These are phyloP conservation scores for Zenarchopterus dispar DNA, from an alignment of 2,797 vertebrate genomes.

Conservation along the genomic window DNA sequence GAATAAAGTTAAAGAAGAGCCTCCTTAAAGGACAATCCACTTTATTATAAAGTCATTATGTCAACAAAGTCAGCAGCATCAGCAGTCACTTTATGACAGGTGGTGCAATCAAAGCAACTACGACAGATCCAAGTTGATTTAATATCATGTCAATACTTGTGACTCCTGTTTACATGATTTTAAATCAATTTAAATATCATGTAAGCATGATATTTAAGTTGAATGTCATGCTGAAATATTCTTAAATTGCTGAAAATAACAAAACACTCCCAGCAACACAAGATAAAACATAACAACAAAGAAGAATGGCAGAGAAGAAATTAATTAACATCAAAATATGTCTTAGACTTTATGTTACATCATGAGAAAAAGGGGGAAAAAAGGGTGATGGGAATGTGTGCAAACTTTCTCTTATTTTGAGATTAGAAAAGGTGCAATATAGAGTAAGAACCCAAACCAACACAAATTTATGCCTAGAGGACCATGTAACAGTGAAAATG, in stretches of 20 bases:
- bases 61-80: not conserved
- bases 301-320: constrained; percentile 5
- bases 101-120: not conserved
- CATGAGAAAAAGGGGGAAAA: constrained; percentile 26
- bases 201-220: too few species aligned
- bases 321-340: constrained; percentile 24
- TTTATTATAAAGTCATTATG: constrained; percentile 1
- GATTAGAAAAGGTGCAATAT: constrained; percentile 12
- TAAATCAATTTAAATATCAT: too few species aligned
- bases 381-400: constrained; percentile 19
- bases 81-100: not conserved
- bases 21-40: not conserved
- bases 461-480: constrained; percentile 20
- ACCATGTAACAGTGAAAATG: constrained; percentile 30
- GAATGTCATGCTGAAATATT: too few species aligned
- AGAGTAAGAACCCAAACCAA: constrained; percentile 19
- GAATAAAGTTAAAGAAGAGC: constrained; percentile 1
- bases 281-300: too few species aligned
- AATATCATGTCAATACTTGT: too few species aligned
- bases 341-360: constrained; percentile 21
- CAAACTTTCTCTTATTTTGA: constrained; percentile 22
- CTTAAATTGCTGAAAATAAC: too few species aligned
- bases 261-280: too few species aligned
- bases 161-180: too few species aligned
- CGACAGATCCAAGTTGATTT: too few species aligned